These are phyloP conservation scores for Pardosa pseudoannulata DNA, from an alignment of 2,888 invertebrate genomes.

Conservation along the genomic window DNA sequence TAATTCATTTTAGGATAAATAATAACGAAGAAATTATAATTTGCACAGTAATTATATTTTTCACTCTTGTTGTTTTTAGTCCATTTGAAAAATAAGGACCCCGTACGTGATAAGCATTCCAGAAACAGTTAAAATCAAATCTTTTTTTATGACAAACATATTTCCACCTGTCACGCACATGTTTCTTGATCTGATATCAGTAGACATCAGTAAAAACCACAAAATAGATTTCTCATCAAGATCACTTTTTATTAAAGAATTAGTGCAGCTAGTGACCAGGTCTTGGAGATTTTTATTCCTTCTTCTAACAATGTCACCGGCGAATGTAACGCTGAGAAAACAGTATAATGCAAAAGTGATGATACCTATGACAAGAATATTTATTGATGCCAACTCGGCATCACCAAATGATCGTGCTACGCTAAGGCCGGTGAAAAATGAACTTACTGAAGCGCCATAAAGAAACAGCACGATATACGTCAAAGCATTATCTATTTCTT, in stretches of 20 bases:
- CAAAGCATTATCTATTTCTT: slow-evolving; percentile 7
- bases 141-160: slow-evolving; percentile 41
- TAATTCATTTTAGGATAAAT: no score
- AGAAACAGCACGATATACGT: slow-evolving; percentile 11
- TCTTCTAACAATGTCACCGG: neutral
- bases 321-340: slow-evolving; percentile 15
- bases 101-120: slow-evolving; percentile 41
- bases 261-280: neutral
- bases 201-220: slow-evolving; percentile 20
- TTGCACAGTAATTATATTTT: neutral
- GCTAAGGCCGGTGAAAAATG: slow-evolving; percentile 33
- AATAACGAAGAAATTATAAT: no score
- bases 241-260: neutral
- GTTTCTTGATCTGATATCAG: slow-evolving; percentile 14
- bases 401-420: neutral
- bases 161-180: slow-evolving; percentile 32
- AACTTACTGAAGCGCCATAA: slow-evolving; percentile 20
- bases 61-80: no score
- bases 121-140: slow-evolving; percentile 21
- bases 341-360: neutral
- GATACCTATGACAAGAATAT: neutral
- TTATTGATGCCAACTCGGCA: neutral
- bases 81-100: slow-evolving; percentile 43
- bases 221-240: neutral
- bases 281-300: neutral